Evolutionary conservation across 2,797 vertebrate genomes (phyloP).

Genomic region (Perodicticus potto): DNA sequence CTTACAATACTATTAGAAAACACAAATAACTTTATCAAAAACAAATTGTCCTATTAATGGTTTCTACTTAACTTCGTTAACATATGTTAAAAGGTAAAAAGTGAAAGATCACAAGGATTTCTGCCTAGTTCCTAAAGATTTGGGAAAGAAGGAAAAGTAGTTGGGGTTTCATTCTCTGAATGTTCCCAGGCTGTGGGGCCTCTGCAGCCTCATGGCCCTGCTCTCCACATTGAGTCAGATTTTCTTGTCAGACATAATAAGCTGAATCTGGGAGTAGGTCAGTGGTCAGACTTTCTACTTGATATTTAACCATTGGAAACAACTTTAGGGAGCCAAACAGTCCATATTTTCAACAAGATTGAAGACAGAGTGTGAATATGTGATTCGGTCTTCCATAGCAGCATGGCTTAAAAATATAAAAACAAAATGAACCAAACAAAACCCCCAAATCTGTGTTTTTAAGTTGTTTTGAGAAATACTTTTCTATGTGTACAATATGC

Average conservation of each 20-base stretch:
- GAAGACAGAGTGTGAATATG: conserved; percentile 47
- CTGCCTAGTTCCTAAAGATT: too few species aligned
- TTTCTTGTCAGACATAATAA: conserved; percentile 75
- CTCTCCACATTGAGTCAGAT: background rate
- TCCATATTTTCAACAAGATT: conserved; percentile 29
- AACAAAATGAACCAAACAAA: background rate
- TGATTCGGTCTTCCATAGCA: conserved; percentile 18
- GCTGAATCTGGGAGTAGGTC: background rate
- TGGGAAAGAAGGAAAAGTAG: too few species aligned
- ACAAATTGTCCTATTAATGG: too few species aligned
- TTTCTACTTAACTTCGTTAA: too few species aligned
- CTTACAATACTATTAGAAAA: too few species aligned
- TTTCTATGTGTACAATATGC: background rate
- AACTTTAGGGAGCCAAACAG: conserved; percentile 21
- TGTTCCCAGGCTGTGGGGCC: too few species aligned
- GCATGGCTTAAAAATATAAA: background rate
- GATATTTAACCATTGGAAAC: conserved; percentile 49
- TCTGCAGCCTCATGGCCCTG: too few species aligned
- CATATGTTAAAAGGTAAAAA: too few species aligned
- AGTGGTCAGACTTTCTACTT: conserved; percentile 64
- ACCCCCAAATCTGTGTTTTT: background rate
- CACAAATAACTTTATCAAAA: too few species aligned
- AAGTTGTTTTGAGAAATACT: background rate
- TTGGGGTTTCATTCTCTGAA: too few species aligned
- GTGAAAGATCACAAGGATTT: too few species aligned